Base-by-base conservation (phyloP, 1,140 invertebrate species). In the Macrobrachium rosenbergii region DNA sequence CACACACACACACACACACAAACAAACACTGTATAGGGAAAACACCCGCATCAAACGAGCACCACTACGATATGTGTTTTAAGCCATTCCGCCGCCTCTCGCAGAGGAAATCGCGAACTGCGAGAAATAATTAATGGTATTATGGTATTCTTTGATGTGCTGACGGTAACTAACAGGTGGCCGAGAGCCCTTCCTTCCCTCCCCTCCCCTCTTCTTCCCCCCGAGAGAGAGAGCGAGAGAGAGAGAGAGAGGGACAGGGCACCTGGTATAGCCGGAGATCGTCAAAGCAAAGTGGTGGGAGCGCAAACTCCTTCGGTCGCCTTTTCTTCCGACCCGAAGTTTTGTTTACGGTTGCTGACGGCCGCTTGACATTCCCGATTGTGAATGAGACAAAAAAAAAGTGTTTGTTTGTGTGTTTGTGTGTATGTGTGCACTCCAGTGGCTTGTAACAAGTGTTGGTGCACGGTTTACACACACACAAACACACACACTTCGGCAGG, bases 401-500 rank as follows among this genome's bases (percentile, higher is more conserved):
- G 28, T 37, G 28, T 37, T 37, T 37, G 28, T 37, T 43, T 12
- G 14, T 62, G 16, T 63, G 28, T 12, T 3, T 62, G 16, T 63
- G 28, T 45, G 58, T 59, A 52, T 83, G 60, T 60, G 59, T 75
- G 52, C 69, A 60, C 62, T 19, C 58, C 45, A 43, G 37, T 60
- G 76, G 77, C 58, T 37, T 60, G 14, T n/a, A 43, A n/a, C 52
- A 37, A 37, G 59, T 60, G 59, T 45, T 69, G 16, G 76, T 79
- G 75, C 76, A 85, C 59, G 23, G 83, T 80, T 2, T 3, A 37
- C 28, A 37, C 28, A 37, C 28, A 37, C 28, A 37, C 28, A 37
- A 1, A 37, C 52, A 52, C 52, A 76, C 64, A 72, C 76, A 77
- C 69, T 63, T 87, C 80, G 84, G 84, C 76, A 87, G 72, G 85